Percentiles rank a stretch among this genome's conserved stretches.
phyloP scores from a whole-genome alignment of 2,888 invertebrate genomes.

The Drosophila subquinaria region DNA sequence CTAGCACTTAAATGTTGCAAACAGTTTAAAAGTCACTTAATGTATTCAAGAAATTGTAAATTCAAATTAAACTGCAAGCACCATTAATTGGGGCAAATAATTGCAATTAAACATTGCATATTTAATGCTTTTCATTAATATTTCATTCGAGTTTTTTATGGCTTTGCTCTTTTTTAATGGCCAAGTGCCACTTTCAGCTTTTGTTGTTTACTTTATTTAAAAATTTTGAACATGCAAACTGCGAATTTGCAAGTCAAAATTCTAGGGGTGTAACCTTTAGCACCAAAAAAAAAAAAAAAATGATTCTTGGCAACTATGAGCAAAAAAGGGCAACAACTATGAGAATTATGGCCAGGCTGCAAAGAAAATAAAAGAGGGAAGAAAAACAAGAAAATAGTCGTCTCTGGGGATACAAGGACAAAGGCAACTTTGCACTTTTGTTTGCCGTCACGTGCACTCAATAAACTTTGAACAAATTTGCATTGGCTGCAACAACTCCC shows the following conservation, averaged over 20 bases:
- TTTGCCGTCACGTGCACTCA: conserved; percentile 81
- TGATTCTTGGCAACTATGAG: conserved; percentile 16
- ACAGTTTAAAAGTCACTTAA: background rate
- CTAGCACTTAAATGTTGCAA: background rate
- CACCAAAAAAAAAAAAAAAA: conserved; percentile 13
- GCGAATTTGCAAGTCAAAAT: conserved; percentile 52
- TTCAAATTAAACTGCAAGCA: background rate
- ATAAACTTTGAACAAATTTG: conserved; percentile 82
- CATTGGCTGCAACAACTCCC: conserved; percentile 62
- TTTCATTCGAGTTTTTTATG: conserved; percentile 16
- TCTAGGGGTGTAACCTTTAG: conserved; percentile 31
- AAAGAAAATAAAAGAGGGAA: conserved; percentile 2
- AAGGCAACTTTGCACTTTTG: conserved; percentile 75
- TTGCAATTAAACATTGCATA: background rate
- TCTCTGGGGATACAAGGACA: conserved; percentile 37
- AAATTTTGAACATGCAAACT: conserved; percentile 37
- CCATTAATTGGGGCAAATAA: conserved; percentile 1
- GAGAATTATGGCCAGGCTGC: conserved; percentile 26
- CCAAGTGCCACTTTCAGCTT: conserved; percentile 15
- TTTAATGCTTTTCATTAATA: conserved; percentile 12
- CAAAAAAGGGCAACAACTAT: conserved; percentile 7
- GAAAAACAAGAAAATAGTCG: conserved; percentile 34
- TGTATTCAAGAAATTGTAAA: background rate
- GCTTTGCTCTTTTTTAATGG: conserved; percentile 11
- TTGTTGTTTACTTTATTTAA: conserved; percentile 5